A percentile compares a stretch with the other conserved stretches of the same genome.
Conservation (phyloP, 2,888 invertebrate genomes). For the Patella caerulea region DNA sequence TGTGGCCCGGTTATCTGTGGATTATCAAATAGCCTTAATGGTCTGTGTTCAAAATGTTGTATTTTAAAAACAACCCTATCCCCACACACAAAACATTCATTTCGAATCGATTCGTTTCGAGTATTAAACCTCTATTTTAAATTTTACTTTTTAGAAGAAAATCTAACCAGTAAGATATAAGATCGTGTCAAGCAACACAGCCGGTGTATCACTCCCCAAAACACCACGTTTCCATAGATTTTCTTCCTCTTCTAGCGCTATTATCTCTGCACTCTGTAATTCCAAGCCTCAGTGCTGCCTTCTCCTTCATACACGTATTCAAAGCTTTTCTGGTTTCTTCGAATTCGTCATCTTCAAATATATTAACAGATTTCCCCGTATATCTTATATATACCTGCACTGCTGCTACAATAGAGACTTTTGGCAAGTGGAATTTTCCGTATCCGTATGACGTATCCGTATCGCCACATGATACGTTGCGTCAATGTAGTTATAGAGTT, state of each 20-base stretch:
- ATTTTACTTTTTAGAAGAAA: too few relatives aligned
- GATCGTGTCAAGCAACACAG: not conserved
- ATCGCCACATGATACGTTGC: too few relatives aligned
- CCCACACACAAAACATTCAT: too few relatives aligned
- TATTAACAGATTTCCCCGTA: not conserved
- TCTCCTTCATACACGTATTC: not conserved
- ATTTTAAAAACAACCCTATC: too few relatives aligned
- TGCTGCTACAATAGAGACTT: constrained; percentile 7
- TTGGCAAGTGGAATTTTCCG: too few relatives aligned
- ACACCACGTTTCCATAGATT: not conserved
- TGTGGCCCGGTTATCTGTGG: constrained; percentile 17
- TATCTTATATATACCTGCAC: not conserved
- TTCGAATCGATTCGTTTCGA: too few relatives aligned
- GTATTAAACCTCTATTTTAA: too few relatives aligned
- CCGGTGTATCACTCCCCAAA: constrained; percentile 1
- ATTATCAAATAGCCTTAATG: constrained; percentile 4
- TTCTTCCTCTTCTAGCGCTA: not conserved
- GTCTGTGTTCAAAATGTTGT: not conserved
- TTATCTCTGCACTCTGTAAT: constrained; percentile 12
- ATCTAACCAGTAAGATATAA: constrained; percentile 7
- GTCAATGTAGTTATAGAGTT: too few relatives aligned
- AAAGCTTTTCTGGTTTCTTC: constrained; percentile 1
- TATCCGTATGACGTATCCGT: too few relatives aligned
- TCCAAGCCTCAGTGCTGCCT: not conserved
- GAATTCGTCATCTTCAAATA: constrained; percentile 18